Evolutionary conservation across 2,888 invertebrate genomes (phyloP).

Genomic region (Eilema griseolum): DNA sequence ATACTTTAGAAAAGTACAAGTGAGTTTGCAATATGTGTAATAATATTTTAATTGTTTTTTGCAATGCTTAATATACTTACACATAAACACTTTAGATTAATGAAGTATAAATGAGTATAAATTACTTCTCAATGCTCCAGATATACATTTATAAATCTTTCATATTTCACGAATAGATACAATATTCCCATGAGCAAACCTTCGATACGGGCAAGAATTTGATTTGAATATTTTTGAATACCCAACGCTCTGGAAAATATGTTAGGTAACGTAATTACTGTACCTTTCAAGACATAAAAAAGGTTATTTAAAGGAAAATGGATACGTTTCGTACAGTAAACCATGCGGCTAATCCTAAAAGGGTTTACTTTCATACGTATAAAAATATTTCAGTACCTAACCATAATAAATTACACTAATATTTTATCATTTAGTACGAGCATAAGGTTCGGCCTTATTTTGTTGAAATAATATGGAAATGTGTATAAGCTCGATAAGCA

Average conservation of each 20-base stretch:
- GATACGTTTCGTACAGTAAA: background rate
- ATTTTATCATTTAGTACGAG: background rate
- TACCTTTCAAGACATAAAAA: conserved; percentile 8
- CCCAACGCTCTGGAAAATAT: conserved; percentile 4
- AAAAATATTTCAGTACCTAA: conserved; percentile 1
- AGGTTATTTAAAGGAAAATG: conserved; percentile 10
- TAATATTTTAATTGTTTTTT: no score
- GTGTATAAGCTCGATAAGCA: no score
- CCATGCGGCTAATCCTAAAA: conserved; percentile 6
- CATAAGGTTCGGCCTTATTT: background rate
- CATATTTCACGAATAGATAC: background rate
- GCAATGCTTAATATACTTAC: no score
- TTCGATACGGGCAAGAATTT: background rate
- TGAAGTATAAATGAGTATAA: no score
- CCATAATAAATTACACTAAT: conserved; percentile 4
- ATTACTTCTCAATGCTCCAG: background rate
- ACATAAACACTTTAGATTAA: no score
- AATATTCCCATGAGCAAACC: background rate
- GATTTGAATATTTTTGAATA: conserved; percentile 6
- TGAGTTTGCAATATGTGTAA: no score
- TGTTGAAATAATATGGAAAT: background rate
- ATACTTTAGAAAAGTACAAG: no score
- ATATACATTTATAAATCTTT: background rate
- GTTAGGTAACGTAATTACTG: background rate
- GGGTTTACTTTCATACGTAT: conserved; percentile 1